Evolutionary conservation across 2,888 invertebrate genomes (phyloP).

Genomic region (Rotaria magnacalcarata): DNA sequence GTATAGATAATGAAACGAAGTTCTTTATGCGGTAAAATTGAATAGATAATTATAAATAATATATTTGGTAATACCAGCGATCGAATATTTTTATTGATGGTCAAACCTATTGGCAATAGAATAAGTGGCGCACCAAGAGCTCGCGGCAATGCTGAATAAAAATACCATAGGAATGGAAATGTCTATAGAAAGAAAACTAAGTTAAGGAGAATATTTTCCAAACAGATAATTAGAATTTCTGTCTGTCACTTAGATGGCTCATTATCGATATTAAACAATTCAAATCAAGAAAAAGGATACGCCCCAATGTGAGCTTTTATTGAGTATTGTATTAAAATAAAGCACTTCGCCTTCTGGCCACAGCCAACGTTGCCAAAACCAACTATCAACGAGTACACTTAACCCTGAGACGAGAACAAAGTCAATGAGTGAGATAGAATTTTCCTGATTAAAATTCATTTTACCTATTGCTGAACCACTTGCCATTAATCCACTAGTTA

Average conservation of each 20-base stretch:
- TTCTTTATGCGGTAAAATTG: constrained; percentile 93
- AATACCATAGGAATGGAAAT: constrained; percentile 93
- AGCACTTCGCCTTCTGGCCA: constrained; percentile 98
- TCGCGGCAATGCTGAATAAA: constrained; percentile 90
- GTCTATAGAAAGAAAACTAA: constrained; percentile 64
- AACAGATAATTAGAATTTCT: neutral
- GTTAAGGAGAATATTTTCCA: neutral
- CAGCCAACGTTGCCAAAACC: constrained; percentile 78
- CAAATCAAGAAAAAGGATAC: constrained; percentile 60
- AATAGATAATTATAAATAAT: constrained; percentile 77
- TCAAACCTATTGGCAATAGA: constrained; percentile 73
- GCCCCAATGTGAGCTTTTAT: constrained; percentile 92
- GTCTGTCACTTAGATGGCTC: too few relatives aligned
- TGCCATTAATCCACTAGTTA: constrained; percentile 56
- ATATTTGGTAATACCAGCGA: constrained; percentile 52
- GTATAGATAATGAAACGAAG: constrained; percentile 91
- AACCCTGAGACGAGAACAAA: constrained; percentile 57
- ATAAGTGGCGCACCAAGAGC: constrained; percentile 76
- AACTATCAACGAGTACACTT: constrained; percentile 78
- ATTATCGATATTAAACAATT: too few relatives aligned
- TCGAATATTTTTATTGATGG: constrained; percentile 56
- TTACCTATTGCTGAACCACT: constrained; percentile 64
- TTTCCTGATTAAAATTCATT: constrained; percentile 48
- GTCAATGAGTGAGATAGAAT: neutral
- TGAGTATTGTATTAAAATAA: constrained; percentile 86